phyloP scores from a whole-genome alignment of 1,140 invertebrate genomes.

The Triops longicaudatus region DNA sequence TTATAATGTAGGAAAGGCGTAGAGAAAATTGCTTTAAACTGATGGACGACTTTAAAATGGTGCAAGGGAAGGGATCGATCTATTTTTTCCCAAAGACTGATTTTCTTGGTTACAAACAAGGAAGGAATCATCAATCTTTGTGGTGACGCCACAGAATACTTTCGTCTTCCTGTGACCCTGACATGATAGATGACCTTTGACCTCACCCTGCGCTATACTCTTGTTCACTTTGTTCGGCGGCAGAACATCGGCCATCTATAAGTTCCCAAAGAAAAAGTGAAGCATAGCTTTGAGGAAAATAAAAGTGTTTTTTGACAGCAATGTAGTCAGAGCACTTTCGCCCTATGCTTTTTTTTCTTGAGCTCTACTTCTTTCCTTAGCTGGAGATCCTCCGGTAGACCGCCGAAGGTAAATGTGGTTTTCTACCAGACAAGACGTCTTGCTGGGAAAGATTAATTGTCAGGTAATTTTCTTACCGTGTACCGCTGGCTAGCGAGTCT shows the following conservation, averaged over 20 bases:
- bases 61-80: background rate
- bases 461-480: background rate
- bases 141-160: background rate
- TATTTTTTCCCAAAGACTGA: constrained; percentile 14
- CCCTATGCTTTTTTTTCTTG: background rate
- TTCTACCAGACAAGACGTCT: background rate
- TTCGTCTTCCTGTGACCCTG: constrained; percentile 14
- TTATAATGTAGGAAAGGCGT: too few species aligned
- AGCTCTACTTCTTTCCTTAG: background rate
- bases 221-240: background rate
- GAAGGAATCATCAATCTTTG: background rate
- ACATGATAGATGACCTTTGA: constrained; percentile 6
- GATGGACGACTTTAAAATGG: constrained; percentile 11
- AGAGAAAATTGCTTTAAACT: background rate
- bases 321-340: background rate
- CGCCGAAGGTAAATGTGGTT: background rate
- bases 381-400: background rate
- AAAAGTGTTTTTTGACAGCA: background rate
- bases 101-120: constrained; percentile 7
- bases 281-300: background rate
- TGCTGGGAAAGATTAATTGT: background rate
- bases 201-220: background rate
- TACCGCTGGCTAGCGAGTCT: background rate
- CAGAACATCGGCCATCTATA: background rate
- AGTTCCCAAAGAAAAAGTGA: background rate